Conservation (phyloP, 2,797 vertebrate genomes). For the Sternotherus odoratus region DNA sequence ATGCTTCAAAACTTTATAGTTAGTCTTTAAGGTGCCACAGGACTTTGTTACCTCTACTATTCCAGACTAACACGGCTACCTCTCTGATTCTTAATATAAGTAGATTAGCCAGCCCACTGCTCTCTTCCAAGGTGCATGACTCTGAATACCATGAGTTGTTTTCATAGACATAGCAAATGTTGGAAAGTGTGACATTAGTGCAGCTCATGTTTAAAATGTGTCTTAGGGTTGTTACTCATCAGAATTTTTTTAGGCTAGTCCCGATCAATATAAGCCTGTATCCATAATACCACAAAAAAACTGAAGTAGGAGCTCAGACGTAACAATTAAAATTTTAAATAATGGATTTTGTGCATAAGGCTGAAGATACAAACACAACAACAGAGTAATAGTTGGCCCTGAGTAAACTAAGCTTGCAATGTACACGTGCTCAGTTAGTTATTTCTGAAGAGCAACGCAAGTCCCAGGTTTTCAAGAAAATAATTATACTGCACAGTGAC, state of each 20-base stretch:
- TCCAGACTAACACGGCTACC: no score
- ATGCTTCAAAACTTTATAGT: no score
- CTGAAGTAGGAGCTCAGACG: neutral
- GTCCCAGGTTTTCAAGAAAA: slow-evolving; percentile 8
- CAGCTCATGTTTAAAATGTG: neutral
- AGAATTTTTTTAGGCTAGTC: neutral
- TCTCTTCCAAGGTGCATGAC: neutral
- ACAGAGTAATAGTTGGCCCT: neutral
- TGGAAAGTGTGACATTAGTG: neutral
- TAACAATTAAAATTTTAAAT: neutral
- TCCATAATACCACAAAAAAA: neutral
- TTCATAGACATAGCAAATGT: neutral
- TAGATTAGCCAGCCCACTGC: accelerated
- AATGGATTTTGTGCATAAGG: neutral
- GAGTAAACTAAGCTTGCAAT: neutral
- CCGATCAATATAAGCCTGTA: neutral
- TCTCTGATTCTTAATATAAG: no score
- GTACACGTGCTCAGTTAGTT: neutral
- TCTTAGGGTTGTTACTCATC: neutral
- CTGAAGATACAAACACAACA: neutral
- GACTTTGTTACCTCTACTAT: no score
- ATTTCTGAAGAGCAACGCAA: slow-evolving; percentile 4
- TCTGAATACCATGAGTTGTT: neutral
- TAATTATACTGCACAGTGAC: neutral
- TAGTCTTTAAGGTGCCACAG: no score